These are phyloP conservation scores for Apis mellifera DNA, from an alignment of 1,140 invertebrate genomes.

Conservation along the genomic window Amel_HAv3.1 CM009940.2:3724001-3724500, in stretches of 20 bases:
- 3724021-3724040: too few species aligned
- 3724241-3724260: conserved; percentile 51
- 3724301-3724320: conserved; percentile 77
- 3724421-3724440: conserved; percentile 44
- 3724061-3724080: too few species aligned
- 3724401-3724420: conserved; percentile 62
- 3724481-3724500: conserved; percentile 2
- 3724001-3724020: too few species aligned
- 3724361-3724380: conserved; percentile 80
- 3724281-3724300: conserved; percentile 74
- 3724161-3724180: too few species aligned
- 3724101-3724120: too few species aligned
- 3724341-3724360: conserved; percentile 78
- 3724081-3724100: too few species aligned
- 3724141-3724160: too few species aligned
- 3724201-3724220: conserved; percentile 22
- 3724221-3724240: background rate
- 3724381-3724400: conserved; percentile 80
- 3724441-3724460: conserved; percentile 8
- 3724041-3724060: too few species aligned
- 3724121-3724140: too few species aligned
- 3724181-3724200: conserved; percentile 19
- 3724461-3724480: conserved; percentile 45
- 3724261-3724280: conserved; percentile 68
- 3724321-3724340: conserved; percentile 72